A percentile compares a stretch with the other conserved stretches of the same genome.
phyloP scores from a whole-genome alignment of 2,888 invertebrate genomes.

The Drosophila leonis region DNA sequence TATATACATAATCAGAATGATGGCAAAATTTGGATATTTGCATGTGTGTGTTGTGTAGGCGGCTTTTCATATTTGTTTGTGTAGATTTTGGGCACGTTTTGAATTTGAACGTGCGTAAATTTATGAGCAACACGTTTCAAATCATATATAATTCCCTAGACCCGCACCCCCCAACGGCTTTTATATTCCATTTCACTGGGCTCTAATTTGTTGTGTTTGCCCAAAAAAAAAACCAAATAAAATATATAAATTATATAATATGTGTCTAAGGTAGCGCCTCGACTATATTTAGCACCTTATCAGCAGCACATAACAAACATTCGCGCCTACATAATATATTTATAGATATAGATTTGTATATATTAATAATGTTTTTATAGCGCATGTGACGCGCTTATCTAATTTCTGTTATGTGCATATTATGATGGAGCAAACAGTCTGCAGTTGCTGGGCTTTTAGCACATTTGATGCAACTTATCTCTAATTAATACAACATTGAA shows the following conservation, averaged over 20 bases:
- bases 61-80: constrained; percentile 44
- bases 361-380: constrained; percentile 1
- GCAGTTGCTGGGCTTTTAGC: constrained; percentile 29
- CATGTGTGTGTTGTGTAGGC: constrained; percentile 45
- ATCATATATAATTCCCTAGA: not conserved
- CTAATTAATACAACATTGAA: constrained; percentile 24
- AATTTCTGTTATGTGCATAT: constrained; percentile 20
- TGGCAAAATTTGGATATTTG: constrained; percentile 42
- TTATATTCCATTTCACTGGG: constrained; percentile 16
- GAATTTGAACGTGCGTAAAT: constrained; percentile 58
- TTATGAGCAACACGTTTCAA: constrained; percentile 60
- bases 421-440: constrained; percentile 25
- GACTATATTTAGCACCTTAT: constrained; percentile 63
- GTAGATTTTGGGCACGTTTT: constrained; percentile 56
- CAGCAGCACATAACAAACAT: constrained; percentile 48
- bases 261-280: constrained; percentile 7
- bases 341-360: constrained; percentile 25
- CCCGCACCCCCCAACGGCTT: not conserved
- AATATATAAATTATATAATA: constrained; percentile 19
- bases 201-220: constrained; percentile 48
- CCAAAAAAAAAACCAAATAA: not conserved
- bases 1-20: constrained; percentile 25
- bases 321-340: constrained; percentile 43
- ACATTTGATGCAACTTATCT: constrained; percentile 28
- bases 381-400: constrained; percentile 52